Evolutionary conservation across 2,113 vertebrate species (phyloP).

Genomic region (Stomatorhinus ivindoensis): DNA sequence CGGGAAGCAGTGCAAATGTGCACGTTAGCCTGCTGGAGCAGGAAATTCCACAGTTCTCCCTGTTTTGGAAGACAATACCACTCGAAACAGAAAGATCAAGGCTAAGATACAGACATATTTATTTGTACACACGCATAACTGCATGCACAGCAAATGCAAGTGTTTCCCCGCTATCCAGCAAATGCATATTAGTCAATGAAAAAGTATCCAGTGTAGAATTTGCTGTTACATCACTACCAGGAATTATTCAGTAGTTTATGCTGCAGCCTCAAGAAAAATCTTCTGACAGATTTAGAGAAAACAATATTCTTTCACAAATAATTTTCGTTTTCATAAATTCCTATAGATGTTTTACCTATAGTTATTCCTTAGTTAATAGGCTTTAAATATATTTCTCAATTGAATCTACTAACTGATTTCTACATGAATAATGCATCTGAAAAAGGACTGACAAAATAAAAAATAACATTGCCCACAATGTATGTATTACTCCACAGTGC

Average conservation of each 20-base stretch:
- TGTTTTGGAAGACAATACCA: conserved; percentile 44
- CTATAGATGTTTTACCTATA: neutral
- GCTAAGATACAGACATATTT: neutral
- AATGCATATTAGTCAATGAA: neutral
- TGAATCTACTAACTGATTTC: conserved; percentile 26
- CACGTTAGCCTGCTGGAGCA: conserved; percentile 52
- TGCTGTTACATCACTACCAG: neutral
- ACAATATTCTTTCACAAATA: conserved; percentile 13
- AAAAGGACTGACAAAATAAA: neutral
- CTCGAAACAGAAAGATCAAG: conserved; percentile 25
- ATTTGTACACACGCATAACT: neutral
- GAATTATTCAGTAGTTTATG: neutral
- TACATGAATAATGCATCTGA: neutral
- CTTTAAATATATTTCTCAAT: conserved; percentile 16
- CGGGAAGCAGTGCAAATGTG: conserved; percentile 48
- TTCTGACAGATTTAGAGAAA: conserved; percentile 23
- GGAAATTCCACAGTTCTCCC: conserved; percentile 58
- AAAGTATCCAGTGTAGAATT: neutral
- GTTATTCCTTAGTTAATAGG: conserved; percentile 14
- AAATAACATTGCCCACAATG: neutral
- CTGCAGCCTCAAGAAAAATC: neutral
- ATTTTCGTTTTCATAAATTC: neutral
- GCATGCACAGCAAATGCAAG: neutral
- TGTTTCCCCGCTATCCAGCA: neutral
- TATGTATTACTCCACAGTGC: neutral